Percentiles rank a stretch among this genome's conserved stretches.
phyloP scores from a whole-genome alignment of 2,797 vertebrate genomes.

The Sparus aurata region DNA sequence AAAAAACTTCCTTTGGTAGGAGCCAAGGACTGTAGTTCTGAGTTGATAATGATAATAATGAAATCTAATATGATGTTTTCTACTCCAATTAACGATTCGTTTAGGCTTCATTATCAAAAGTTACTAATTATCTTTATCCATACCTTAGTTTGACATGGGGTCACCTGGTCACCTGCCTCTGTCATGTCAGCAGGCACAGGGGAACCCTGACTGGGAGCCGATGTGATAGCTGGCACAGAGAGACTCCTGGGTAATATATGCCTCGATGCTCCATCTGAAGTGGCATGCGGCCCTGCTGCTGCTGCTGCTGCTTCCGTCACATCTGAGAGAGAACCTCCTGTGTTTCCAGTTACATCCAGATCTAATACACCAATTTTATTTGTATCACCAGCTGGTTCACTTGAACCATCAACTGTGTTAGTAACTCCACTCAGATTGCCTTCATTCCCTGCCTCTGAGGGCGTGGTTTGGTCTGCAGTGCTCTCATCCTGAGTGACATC shows the following conservation, averaged over 20 bases:
- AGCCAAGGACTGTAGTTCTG: not conserved
- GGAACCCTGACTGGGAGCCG: conserved; percentile 43
- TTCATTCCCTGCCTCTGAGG: conserved; percentile 41
- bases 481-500: conserved; percentile 4
- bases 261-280: conserved; percentile 45
- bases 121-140: not conserved
- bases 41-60: not conserved
- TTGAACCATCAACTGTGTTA: not conserved
- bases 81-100: no score
- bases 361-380: not conserved
- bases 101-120: not conserved
- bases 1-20: not conserved
- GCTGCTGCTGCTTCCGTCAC: conserved; percentile 5
- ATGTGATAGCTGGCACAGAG: conserved; percentile 87
- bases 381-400: not conserved
- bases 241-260: conserved; percentile 88
- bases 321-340: not conserved
- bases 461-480: conserved; percentile 5
- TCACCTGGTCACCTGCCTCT: conserved; percentile 50
- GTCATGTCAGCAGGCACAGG: conserved; percentile 33
- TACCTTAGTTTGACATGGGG: conserved; percentile 76
- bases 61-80: no score
- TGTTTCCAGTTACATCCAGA: not conserved
- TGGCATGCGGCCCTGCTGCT: not conserved
- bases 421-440: not conserved